Conservation (phyloP, 23 tunicate genomes). For the Ciona savignyi region DNA sequence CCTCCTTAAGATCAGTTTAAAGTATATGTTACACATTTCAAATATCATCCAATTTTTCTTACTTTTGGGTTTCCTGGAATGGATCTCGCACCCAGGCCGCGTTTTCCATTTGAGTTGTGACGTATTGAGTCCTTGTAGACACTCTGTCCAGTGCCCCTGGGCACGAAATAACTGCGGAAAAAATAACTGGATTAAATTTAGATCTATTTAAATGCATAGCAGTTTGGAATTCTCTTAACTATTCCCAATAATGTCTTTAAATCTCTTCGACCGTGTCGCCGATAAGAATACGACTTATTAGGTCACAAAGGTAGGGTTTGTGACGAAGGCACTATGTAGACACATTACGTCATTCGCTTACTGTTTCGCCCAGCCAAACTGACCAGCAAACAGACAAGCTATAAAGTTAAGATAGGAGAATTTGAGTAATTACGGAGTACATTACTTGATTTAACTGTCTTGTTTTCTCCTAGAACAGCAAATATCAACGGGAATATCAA, state of each 20-base stretch:
- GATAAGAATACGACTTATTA: background rate
- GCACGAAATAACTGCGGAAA: conserved; percentile 53
- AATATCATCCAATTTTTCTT: conserved; percentile 17
- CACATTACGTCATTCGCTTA: background rate
- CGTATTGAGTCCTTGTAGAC: background rate
- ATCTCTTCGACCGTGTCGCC: background rate
- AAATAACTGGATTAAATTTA: too few species aligned
- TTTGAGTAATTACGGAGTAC: too few species aligned
- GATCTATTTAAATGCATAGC: too few species aligned
- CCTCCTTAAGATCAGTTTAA: too few species aligned
- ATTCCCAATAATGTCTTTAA: background rate
- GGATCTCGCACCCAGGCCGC: conserved; percentile 88
- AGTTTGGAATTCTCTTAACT: too few species aligned
- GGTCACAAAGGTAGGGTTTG: background rate
- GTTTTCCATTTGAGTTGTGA: conserved; percentile 24
- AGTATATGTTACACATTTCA: too few species aligned
- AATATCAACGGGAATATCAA: background rate
- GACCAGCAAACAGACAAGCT: too few species aligned
- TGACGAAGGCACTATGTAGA: background rate
- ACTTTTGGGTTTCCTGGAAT: conserved; percentile 52
- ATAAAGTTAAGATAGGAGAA: too few species aligned
- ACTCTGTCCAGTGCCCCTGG: conserved; percentile 42
- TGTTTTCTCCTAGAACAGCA: background rate
- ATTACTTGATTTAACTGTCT: background rate
- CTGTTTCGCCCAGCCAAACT: background rate